These are phyloP conservation scores for Enhydra lutris DNA, from an alignment of 2,113 vertebrate genomes.

Conservation along the genomic window DNA sequence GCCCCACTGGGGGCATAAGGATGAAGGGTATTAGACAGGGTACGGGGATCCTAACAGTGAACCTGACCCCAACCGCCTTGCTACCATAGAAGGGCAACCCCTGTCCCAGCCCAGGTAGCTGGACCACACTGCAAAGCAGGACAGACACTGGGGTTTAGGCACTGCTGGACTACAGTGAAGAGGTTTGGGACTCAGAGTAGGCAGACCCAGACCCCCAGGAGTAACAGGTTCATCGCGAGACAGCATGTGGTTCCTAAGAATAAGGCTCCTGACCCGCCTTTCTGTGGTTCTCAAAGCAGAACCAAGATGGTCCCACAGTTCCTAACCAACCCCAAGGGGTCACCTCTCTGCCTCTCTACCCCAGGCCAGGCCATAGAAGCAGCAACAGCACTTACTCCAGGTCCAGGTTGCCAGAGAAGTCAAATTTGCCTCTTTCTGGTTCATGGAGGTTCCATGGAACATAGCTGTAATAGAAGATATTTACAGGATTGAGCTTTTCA, in stretches of 20 bases:
- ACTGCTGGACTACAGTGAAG: background rate
- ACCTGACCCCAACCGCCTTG: too few species aligned
- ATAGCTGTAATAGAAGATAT: conserved; percentile 50
- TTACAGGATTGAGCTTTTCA: background rate
- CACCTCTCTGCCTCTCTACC: background rate
- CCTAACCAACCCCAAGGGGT: background rate
- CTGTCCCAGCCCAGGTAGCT: background rate
- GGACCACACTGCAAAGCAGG: background rate
- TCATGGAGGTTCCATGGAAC: conserved; percentile 96
- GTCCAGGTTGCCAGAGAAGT: conserved; percentile 91
- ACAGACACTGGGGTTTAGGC: background rate
- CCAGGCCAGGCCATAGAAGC: background rate
- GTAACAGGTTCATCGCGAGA: background rate
- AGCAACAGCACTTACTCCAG: conserved; percentile 84
- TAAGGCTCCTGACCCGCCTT: background rate
- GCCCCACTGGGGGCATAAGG: background rate
- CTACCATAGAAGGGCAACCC: background rate
- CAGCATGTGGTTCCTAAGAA: fast-evolving
- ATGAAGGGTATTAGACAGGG: fast-evolving
- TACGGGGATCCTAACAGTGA: background rate
- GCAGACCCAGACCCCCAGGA: fast-evolving
- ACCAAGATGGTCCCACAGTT: fast-evolving
- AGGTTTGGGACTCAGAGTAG: background rate
- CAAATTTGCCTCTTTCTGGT: conserved; percentile 87
- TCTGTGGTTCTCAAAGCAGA: background rate